Evolutionary conservation across 2,888 invertebrate genomes (phyloP), one percentile per base, ranked within the genome.

Genomic region (Ophioninae sp.): DNA sequence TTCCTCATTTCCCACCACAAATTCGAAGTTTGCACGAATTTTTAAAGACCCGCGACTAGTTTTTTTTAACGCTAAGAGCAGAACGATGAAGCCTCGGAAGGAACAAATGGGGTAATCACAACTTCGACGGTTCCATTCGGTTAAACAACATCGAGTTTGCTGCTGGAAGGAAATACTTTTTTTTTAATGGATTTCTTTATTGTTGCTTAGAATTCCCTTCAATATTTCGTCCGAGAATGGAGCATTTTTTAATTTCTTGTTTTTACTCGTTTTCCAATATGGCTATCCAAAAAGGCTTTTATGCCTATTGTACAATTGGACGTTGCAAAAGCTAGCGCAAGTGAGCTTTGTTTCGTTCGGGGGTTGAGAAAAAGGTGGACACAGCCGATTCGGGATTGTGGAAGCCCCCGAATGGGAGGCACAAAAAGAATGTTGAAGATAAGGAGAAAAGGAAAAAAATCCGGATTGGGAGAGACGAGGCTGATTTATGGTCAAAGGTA

Each of bases 401-500:
- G 37, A 41, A 41, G 37, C 22, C 72, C 44, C 23, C 10, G 74
- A 44, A 13, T 58, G 44, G 51, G 2, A 22, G 59, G 3, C 23
- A 69, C n/a, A 67, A 20, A 17, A 65, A 22, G 67, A 44, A 61
- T 67, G 68, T 58, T 71, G 73, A 64, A 75, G 81, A 83, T 73
- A 80, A 73, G 77, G 80, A 77, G 76, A 74, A 79, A 73, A 56
- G 65, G 59, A 17, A 37, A 61, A 76, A 65, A 59, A 51, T 41
- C 17, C 65, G 81, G 72, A 75, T 65, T 65, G 76, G 22, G 68
- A 69, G 64, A 58, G 73, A 59, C 61, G 17, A 71, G 77, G 58
- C 74, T 85, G 86, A 86, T 86, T 86, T 85, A 86, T 86, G 83
- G 80, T 67, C 68, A 74, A 86, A 73, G 81, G 85, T 81, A 80